A percentile compares a stretch with the other conserved stretches of the same genome.
Conservation (phyloP, 2,888 invertebrate genomes). For the Mactromeris polynyma region DNA sequence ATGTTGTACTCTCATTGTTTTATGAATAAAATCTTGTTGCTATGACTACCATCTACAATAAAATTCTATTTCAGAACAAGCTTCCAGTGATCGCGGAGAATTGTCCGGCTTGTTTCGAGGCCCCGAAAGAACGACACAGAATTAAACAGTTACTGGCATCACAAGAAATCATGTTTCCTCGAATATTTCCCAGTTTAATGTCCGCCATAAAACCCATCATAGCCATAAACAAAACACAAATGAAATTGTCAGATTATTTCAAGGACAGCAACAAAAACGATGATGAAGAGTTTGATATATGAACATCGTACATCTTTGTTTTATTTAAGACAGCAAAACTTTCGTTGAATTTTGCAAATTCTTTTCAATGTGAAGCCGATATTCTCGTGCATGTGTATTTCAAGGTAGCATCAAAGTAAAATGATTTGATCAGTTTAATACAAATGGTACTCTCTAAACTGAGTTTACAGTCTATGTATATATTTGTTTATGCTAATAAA, state of each 20-base stretch:
- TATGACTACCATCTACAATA: too few relatives aligned
- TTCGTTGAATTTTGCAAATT: too few relatives aligned
- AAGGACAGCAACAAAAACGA: conserved; percentile 25
- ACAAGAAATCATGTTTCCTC: conserved; percentile 93
- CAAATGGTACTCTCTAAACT: too few relatives aligned
- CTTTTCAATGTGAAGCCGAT: too few relatives aligned
- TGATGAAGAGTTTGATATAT: conserved; percentile 39
- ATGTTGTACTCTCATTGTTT: too few relatives aligned
- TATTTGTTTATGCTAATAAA: too few relatives aligned
- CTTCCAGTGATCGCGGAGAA: conserved; percentile 92
- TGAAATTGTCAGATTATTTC: conserved; percentile 70
- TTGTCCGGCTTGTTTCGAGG: conserved; percentile 88
- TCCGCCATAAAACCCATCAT: conserved; percentile 93
- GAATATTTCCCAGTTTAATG: conserved; percentile 92
- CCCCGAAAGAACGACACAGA: conserved; percentile 90
- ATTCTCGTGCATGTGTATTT: too few relatives aligned
- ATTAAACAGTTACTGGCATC: conserved; percentile 91
- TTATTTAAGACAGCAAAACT: too few relatives aligned
- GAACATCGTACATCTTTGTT: background rate
- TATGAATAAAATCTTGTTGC: too few relatives aligned
- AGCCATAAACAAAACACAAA: conserved; percentile 86
- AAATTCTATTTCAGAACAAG: conserved; percentile 88
- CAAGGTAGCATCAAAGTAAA: too few relatives aligned
- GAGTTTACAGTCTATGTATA: too few relatives aligned
- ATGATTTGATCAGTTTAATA: too few relatives aligned